Evolutionary conservation across 2,888 invertebrate genomes (phyloP), one percentile per base, ranked within the genome.

Genomic region (Cosmia pyralina): DNA sequence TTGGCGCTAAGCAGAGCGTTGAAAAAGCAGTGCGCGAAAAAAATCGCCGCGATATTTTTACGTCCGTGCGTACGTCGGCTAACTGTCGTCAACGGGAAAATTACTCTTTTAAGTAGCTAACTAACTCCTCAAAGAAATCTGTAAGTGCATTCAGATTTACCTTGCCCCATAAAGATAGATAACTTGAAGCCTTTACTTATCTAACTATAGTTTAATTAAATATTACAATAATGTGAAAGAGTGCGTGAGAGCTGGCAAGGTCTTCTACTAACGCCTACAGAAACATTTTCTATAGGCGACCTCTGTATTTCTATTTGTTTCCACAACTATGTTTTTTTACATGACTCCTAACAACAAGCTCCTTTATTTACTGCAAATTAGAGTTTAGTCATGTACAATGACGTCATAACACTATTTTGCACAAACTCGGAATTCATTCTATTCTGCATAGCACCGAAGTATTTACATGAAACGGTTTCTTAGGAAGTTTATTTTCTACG

Each of bases 231-330:
- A 68, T 57, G 7, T 65, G 28, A 81, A 67, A 80, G 60, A 76
- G 22, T 58, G 75, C 77, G 77, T 76, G 53, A 75, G 64, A 68
- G 53, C 34, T n/a, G 19, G 4, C 68, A 79, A 81, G 81, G 72
- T 76, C 68, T 68, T 53, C 64, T 19, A 76, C 57, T 57, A 44
- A 80, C 50, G 62, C 62, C 68, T 63, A 75, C 50, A 50, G n/a
- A 41, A 46, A 22, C 55, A 76, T 68, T 79, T 79, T 76, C 81
- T 76, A 66, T 71, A 76, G 34, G 0, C 44, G 77, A 68, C 77
- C 64, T 81, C 57, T 64, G 13, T 60, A 62, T 65, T 76, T 60
- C 17, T 57, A 66, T 64, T 19, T 53, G 57, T 67, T 52, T 57
- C 19, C 10, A 64, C 55, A n/a, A 44, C 34, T 22, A 44, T 38